Base-by-base conservation (phyloP, 1,140 invertebrate genomes). In the Drosophila mojavensis region DNA sequence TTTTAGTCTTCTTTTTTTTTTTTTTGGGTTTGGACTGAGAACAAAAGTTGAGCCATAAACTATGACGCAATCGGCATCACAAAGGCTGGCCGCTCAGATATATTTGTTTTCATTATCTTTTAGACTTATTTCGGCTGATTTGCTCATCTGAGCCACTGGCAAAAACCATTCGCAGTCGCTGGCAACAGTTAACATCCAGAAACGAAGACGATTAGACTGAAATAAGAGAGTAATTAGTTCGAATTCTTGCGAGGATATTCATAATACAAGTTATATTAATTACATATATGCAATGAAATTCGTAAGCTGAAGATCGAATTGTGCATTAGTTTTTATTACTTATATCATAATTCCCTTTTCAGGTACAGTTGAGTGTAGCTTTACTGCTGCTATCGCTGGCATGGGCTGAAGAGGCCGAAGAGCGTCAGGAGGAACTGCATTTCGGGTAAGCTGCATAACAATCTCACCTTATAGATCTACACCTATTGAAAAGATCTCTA, bases 41-140 rank as follows among this genome's bases (percentile, higher is more conserved):
- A 84, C 77, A 74, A 64, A 71, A 71, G 65, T 64, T 77, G 66
- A 36, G 53, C 74, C 74, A 89, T 83, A 81, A 86, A 85, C 78
- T 80, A 88, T 88, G 83, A 88, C 83, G 83, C 72, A 83, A 88
- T 58, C 83, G 60, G 17, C 41, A 48, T 62, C 20, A 58, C 78
- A 41, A 53, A 62, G 67, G 68, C 77, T 51, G 62, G 51, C 78
- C 61, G 63, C 70, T 79, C 63, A 75, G 78, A 77, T 80, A 88
- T 86, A 89, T 86, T 89, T 72, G 86, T 83, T 86, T 83, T 79
- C 50, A 75, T 68, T 63, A 79, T 71, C 53, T 83, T 73, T 79
- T 76, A 39, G 60, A 79, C 68, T 86, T 79, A 83, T 86, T 86
- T 86, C 56, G 39, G 69, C 76, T 73, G 82, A 70, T 85, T 78